Conservation (phyloP, 2,797 vertebrate species). For the Aselliscus stoliczkanus region DNA sequence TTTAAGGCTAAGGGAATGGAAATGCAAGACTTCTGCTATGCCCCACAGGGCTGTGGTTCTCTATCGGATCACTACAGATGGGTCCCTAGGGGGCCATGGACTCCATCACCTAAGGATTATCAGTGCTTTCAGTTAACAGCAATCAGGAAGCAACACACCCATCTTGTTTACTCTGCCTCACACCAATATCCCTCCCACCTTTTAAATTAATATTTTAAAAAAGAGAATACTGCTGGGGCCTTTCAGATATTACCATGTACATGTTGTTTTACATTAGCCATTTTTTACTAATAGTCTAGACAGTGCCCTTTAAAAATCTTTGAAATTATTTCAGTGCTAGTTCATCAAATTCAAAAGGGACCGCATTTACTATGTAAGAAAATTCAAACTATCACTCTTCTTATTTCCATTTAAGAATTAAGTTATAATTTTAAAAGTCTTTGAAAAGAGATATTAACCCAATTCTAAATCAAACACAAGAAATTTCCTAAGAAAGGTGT, state of each 20-base stretch:
- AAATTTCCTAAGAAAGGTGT: not conserved
- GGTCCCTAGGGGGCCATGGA: not conserved
- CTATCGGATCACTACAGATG: not conserved
- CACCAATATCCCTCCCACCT: not conserved
- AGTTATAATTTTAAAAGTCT: not conserved
- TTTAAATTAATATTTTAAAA: not conserved
- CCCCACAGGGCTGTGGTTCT: not conserved
- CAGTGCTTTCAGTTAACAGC: not conserved
- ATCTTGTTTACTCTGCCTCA: not conserved
- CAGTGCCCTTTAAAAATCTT: not conserved
- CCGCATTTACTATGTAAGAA: not conserved
- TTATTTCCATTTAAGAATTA: not conserved
- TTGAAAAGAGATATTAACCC: not conserved
- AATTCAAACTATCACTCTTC: not conserved
- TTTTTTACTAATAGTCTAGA: not conserved
- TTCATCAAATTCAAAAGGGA: not conserved
- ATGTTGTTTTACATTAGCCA: not conserved
- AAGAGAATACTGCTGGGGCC: not conserved
- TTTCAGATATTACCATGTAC: not conserved
- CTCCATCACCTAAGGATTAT: not conserved
- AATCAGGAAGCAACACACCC: not conserved
- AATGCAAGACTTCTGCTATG: not conserved
- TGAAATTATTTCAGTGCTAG: constrained; percentile 9
- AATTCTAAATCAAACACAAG: constrained; percentile 33
- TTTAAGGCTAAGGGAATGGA: not conserved